These are phyloP conservation scores for Eleutherodactylus coqui DNA, from an alignment of 2,797 vertebrate species.

Conservation along the genomic window DNA sequence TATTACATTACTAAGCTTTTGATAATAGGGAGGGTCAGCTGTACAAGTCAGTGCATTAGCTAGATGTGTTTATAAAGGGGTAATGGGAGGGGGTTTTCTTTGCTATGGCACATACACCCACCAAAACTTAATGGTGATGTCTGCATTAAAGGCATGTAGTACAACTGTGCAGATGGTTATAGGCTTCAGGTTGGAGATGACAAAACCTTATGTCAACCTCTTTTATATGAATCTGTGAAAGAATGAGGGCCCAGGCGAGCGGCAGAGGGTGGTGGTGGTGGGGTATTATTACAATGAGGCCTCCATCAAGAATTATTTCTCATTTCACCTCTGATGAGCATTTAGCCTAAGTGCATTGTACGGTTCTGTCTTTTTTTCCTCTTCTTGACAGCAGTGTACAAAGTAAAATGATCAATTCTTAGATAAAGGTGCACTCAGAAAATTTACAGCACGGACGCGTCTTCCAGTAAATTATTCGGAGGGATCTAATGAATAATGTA, in stretches of 20 bases:
- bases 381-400: neutral
- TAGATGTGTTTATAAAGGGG: too few species aligned
- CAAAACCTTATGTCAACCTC: neutral
- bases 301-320: neutral
- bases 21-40: too few species aligned
- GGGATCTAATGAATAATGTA: constrained; percentile 36
- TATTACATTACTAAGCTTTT: too few species aligned
- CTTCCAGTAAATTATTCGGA: constrained; percentile 34
- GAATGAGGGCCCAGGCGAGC: neutral
- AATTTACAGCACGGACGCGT: neutral
- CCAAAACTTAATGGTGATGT: too few species aligned
- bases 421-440: constrained; percentile 14
- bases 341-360: neutral
- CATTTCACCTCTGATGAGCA: neutral
- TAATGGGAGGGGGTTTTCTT: too few species aligned
- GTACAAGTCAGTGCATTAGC: too few species aligned
- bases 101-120: too few species aligned
- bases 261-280: too few species aligned
- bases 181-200: neutral
- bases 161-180: too few species aligned
- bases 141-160: too few species aligned
- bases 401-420: constrained; percentile 30
- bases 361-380: neutral
- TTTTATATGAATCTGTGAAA: neutral
- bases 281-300: neutral